Base-by-base conservation (phyloP, 2,888 invertebrate genomes). In the Exocentrus adspersus region DNA sequence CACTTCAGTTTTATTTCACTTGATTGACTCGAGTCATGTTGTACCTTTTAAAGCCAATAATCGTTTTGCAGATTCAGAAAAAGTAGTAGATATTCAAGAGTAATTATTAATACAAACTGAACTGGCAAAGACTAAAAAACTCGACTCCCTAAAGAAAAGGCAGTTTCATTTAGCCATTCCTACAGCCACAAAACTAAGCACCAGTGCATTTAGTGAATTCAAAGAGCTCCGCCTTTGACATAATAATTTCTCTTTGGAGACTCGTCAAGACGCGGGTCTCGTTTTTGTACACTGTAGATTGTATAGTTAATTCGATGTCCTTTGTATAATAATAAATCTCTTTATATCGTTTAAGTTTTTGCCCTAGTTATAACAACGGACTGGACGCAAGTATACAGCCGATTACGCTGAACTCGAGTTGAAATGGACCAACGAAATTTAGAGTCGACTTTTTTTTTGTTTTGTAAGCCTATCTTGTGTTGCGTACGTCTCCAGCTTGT, bases 301-400 rank as follows among this genome's bases (percentile, higher is more conserved):
- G 32, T 30, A 32, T 32, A 19, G 51, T 51, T 51, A 51, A 51
- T 51, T 51, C 32, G 51, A 37, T 24, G 19, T 51, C 32, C n/a
- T 51, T 19, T 28, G n/a, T n/a, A n/a, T n/a, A n/a, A n/a, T n/a
- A n/a, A n/a, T n/a, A n/a, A n/a, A 30, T 17, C 16, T 16, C 17
- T 30, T 51, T 32, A 51, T n/a, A 32, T 30, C 51, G 19, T 12
- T 32, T 24, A n/a, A 51, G 30, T 51, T 51, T 28, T 51, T 51
- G 30, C 32, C 12, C 37, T n/a, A n/a, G n/a, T n/a, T n/a, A n/a
- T n/a, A n/a, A n/a, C n/a, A n/a, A n/a, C n/a, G n/a, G n/a, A n/a
- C n/a, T n/a, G n/a, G n/a, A n/a, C n/a, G n/a, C n/a, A n/a, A n/a
- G n/a, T n/a, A n/a, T n/a, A n/a, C n/a, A n/a, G n/a, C n/a, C n/a